Evolutionary conservation across 2,888 invertebrate genomes (phyloP).

Genomic region (Teleogryllus oceanicus): DNA sequence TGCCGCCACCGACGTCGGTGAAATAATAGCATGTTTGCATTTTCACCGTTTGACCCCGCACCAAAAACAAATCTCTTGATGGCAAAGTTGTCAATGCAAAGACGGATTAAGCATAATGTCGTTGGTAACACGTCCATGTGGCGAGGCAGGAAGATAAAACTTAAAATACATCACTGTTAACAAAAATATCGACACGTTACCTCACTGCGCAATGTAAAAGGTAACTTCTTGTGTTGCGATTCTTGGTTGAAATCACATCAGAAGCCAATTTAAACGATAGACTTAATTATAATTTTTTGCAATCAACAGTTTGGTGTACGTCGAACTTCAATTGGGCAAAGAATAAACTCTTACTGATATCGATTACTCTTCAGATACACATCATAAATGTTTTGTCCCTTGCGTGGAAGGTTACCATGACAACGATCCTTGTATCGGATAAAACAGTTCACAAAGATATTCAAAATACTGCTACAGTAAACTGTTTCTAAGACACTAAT

Average conservation of each 20-base stretch:
- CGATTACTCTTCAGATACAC: background rate
- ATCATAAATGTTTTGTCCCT: too few relatives aligned
- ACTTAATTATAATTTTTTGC: background rate
- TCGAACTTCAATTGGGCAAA: background rate
- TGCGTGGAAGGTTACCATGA: too few relatives aligned
- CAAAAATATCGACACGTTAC: background rate
- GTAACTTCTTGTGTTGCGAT: background rate
- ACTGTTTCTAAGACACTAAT: too few relatives aligned
- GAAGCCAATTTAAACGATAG: background rate
- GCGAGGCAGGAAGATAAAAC: background rate
- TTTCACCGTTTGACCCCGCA: background rate
- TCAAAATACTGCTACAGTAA: too few relatives aligned
- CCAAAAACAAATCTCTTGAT: background rate
- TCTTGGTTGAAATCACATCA: slow-evolving; percentile 9
- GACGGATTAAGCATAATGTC: background rate
- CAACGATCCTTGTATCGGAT: too few relatives aligned
- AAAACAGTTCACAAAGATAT: too few relatives aligned
- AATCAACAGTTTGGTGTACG: background rate
- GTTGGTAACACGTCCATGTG: background rate
- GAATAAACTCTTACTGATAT: background rate
- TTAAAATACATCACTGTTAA: background rate
- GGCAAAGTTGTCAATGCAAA: background rate
- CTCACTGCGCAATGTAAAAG: background rate
- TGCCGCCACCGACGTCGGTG: background rate
- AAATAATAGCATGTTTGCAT: background rate